Base-by-base conservation (phyloP, 2,888 invertebrate genomes). In the Himalopsyche japonica region DNA sequence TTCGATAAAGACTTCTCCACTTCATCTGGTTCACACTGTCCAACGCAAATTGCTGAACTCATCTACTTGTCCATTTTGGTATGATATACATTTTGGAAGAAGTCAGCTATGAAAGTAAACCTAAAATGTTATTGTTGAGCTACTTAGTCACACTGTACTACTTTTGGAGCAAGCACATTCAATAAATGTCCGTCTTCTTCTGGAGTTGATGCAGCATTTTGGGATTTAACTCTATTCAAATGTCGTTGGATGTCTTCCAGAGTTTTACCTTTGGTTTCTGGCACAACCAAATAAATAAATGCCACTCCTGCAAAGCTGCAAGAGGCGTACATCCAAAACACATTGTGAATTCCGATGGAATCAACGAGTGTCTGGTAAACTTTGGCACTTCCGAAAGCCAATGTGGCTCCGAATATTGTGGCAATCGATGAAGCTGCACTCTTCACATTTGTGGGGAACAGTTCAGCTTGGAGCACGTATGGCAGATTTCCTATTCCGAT, bases 361-460 rank as follows among this genome's bases (percentile, higher is more conserved):
- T 94, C 93, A 77, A 93, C 92, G 0, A 94, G 89, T 47, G 92
- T 91, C 87, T 94, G 93, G 87, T 94, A 94, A 84, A 93, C 91
- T 88, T 94, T 94, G 0, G 93, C 93, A 0, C 94, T 93, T 6
- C 91, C 86, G 87, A 94, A 94, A 48, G 93, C 93, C 77, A 94
- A 88, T 0, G 93, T 87, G 32, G 94, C 93, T 0, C 93, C 93
- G 86, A 93, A 89, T 88, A 94, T 91, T 0, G 93, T 94, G 0
- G 93, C 93, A 4, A 92, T 87, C 4, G 94, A 94, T 0, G 94
- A 93, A 0, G 94, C 94, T 0, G 92, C 90, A 0, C 93, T 93
- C 88, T 94, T 94, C 0, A 94, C 93, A 86, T 94, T 94, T 0
- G 93, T 93, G 0, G 94, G 93, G 87, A 94, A 95, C 6, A 94